phyloP scores from a whole-genome alignment of 2,113 vertebrate genomes.

The Tichodroma muraria region DNA sequence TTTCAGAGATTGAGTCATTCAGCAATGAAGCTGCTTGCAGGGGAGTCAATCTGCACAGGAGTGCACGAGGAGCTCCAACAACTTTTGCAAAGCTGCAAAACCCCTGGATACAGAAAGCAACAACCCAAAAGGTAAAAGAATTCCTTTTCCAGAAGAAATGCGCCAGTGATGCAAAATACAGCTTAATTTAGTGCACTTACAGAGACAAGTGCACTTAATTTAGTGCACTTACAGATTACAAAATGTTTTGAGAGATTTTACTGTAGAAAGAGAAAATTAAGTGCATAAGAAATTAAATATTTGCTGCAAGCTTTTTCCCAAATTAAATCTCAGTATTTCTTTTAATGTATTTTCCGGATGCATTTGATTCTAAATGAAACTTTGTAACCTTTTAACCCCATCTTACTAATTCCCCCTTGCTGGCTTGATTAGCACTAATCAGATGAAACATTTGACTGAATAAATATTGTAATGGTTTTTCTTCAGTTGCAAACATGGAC shows the following conservation, averaged over 20 bases:
- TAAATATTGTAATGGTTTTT: not conserved
- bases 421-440: not conserved
- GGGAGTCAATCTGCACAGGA: not conserved
- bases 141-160: not conserved
- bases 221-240: not conserved
- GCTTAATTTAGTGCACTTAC: not conserved
- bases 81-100: not conserved
- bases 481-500: not conserved
- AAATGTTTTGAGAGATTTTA: not conserved
- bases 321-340: not conserved
- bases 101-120: not conserved
- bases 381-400: not conserved
- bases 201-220: conserved; percentile 19
- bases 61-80: not conserved
- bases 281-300: not conserved
- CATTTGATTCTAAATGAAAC: not conserved
- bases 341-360: not conserved
- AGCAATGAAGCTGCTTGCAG: not conserved
- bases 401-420: not conserved
- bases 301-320: not conserved
- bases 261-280: not conserved
- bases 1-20: not conserved
- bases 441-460: not conserved
- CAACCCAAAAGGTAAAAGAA: not conserved
- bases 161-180: not conserved